Conservation (phyloP, 2,888 invertebrate species). For the Sepiola atlantica region DNA sequence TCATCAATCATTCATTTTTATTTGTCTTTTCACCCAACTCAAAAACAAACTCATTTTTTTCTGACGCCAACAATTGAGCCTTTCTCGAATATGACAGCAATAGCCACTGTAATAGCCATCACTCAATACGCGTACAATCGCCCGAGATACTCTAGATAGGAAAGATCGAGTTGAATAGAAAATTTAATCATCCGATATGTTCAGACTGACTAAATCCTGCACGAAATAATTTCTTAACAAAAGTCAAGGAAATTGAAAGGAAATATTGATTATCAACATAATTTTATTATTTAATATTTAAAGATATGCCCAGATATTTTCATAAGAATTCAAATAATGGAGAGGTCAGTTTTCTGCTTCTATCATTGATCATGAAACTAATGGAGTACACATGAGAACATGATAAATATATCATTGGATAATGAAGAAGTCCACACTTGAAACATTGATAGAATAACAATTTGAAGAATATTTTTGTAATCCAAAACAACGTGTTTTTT, state of each 20-base stretch:
- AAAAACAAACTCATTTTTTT: neutral
- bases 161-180: neutral
- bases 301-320: neutral
- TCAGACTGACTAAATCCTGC: neutral
- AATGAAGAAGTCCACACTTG: too few relatives aligned
- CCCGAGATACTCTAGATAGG: neutral
- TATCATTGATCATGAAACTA: neutral
- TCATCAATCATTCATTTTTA: too few relatives aligned
- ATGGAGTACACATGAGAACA: too few relatives aligned
- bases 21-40: neutral
- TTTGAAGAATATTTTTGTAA: too few relatives aligned
- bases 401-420: too few relatives aligned
- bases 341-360: neutral
- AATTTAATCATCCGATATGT: neutral
- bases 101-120: neutral
- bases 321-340: neutral
- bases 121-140: neutral
- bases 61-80: neutral
- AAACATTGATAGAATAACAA: too few relatives aligned
- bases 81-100: neutral
- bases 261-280: neutral
- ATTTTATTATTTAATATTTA: neutral
- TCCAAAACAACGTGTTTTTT: too few relatives aligned
- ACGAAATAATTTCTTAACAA: neutral
- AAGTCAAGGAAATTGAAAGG: neutral